phyloP scores from a whole-genome alignment of 2,888 invertebrate species.

The Andrena dorsata region DNA sequence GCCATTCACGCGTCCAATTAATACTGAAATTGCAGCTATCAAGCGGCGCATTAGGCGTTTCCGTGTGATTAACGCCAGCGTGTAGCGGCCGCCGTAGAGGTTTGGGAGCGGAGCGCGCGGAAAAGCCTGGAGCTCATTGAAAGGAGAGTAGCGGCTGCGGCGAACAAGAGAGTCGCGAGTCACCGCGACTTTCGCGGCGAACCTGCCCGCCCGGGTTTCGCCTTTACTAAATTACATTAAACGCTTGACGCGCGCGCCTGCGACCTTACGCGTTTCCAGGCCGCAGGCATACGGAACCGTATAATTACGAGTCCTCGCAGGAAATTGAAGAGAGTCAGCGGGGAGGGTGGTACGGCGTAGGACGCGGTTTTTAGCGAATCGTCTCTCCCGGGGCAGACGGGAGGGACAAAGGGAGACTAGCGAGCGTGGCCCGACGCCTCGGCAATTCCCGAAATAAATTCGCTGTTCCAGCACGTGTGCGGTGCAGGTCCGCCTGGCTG shows the following conservation, averaged over 20 bases:
- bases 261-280: conserved; percentile 25
- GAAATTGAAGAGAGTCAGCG: conserved; percentile 46
- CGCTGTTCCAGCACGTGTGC: conserved; percentile 60
- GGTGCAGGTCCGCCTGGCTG: conserved; percentile 25
- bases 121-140: conserved; percentile 39
- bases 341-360: not conserved
- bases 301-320: conserved; percentile 56
- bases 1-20: conserved; percentile 54
- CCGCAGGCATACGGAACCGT: conserved; percentile 31
- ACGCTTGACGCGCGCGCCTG: conserved; percentile 27
- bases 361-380: conserved; percentile 60
- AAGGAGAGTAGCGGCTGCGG: conserved; percentile 30
- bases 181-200: conserved; percentile 18
- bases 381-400: conserved; percentile 33
- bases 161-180: conserved; percentile 37
- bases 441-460: conserved; percentile 71
- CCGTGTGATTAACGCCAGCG: conserved; percentile 47
- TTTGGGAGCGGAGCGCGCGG: conserved; percentile 28
- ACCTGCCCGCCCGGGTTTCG: conserved; percentile 1
- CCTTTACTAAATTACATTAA: conserved; percentile 55
- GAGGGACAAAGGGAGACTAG: not conserved
- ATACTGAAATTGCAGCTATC: conserved; percentile 52
- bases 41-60: conserved; percentile 51
- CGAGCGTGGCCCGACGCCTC: conserved; percentile 25
- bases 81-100: conserved; percentile 1